A percentile compares a stretch with the other conserved stretches of the same genome.
These are phyloP conservation scores for Ceratoteleas bidentatus DNA, from an alignment of 1,140 invertebrate species.

Conservation along the genomic window DNA sequence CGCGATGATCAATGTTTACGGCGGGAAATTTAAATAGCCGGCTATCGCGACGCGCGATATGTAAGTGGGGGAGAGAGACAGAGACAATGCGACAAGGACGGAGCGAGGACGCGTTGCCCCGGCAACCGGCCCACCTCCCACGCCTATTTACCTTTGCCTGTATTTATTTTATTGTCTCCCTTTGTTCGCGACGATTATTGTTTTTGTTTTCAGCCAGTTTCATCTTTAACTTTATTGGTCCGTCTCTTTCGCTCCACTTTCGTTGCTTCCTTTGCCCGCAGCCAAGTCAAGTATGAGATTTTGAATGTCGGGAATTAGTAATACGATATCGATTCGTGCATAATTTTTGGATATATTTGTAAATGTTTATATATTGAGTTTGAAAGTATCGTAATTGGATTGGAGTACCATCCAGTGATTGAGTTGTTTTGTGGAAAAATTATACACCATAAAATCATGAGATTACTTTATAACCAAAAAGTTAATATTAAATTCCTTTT, in stretches of 20 bases:
- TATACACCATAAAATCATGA: too few species aligned
- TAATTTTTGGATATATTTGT: too few species aligned
- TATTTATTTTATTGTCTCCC: slow-evolving; percentile 57
- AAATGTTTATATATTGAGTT: too few species aligned
- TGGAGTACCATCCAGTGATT: too few species aligned
- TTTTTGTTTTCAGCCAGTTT: slow-evolving; percentile 42
- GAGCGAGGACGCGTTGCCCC: slow-evolving; percentile 74
- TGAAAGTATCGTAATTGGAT: too few species aligned
- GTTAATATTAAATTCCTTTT: too few species aligned
- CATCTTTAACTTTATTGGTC: slow-evolving; percentile 1
- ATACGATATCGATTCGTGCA: too few species aligned
- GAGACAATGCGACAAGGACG: slow-evolving; percentile 14
- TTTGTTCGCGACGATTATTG: slow-evolving; percentile 48
- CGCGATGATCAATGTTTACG: not conserved
- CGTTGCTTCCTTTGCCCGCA: slow-evolving; percentile 3
- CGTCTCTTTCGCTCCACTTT: slow-evolving; percentile 1
- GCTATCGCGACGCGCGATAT: not conserved
- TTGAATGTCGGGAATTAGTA: too few species aligned
- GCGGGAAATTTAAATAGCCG: not conserved
- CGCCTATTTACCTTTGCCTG: slow-evolving; percentile 51
- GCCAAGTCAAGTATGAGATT: too few species aligned
- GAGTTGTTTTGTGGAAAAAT: too few species aligned
- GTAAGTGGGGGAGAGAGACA: slow-evolving; percentile 6
- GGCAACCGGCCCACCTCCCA: slow-evolving; percentile 72
- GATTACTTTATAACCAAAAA: too few species aligned